Base-by-base conservation (phyloP, 2,888 invertebrate genomes). In the Teinopalpus imperialis region DNA sequence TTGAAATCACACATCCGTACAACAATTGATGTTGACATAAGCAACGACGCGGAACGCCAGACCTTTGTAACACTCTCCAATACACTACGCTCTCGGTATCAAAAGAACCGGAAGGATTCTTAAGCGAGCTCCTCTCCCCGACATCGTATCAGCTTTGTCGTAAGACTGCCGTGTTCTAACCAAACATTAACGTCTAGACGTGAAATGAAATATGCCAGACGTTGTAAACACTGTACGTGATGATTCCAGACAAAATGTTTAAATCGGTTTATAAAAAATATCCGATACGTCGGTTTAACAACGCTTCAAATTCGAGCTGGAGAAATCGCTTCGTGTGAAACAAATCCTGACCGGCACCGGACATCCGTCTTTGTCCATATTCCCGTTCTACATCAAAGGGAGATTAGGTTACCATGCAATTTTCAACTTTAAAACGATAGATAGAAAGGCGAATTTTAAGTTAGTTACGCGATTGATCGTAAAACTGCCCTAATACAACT, bases 261-360 rank as follows among this genome's bases (percentile, higher is more conserved):
- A 29, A 39, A 39, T 8, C 14, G 12, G 7, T 39, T 18, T 21
- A 18, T 9, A 29, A 31, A 21, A 30, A 9, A 30, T 30, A 12
- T 21, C 14, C 27, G 29, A 43, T 14, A 4, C 40, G 23, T 14
- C 21, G 21, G 29, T 35, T 36, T 24, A 36, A 35, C 21, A 20
- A 26, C 37, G 44, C 51, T 56, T 63, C 57, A 53, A 61, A 58
- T 53, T 50, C 53, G 40, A 60, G 52, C 48, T 57, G 64, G 67
- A 69, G 69, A 64, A 78, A 72, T 58, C 63, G 66, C 69, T 74
- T 79, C 81, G 81, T 82, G 83, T 85, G 86, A 85, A 86, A 85
- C 79, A 80, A 87, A 86, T 86, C 86, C 87, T 86, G 85, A 86
- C 88, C 88, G 87, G 87, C 79, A 86, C 82, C 88, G 88, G 88